Base-by-base conservation (phyloP, 2,797 vertebrate species). In the Nasua narica region DNA sequence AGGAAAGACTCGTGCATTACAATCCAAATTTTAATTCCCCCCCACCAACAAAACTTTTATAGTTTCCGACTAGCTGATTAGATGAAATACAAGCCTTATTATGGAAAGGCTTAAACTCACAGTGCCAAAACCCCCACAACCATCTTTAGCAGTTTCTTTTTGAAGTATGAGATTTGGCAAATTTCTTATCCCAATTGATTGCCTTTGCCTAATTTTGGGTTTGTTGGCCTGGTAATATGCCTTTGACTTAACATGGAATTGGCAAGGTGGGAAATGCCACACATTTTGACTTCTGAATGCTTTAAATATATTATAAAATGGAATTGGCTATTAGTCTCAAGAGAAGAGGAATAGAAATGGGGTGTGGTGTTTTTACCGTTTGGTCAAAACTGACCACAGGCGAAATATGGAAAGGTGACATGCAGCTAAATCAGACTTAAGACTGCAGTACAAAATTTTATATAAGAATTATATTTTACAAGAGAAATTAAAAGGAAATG, bases 71-170 rank as follows among this genome's bases (percentile, higher is more conserved):
- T 93, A 97, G 83, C 83, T 96, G 91, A 95, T 65, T 94, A 62
- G 81, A 87, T 98, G 95, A 98, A 98, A 96, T 97, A 87, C 1
- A 97, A 97, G 35, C 23, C 88, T 78, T 92, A 1, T 46, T 79
- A 92, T 87, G 67, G 60, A 93, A 97, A 77, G 60, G 84, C 72
- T 97, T 97, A 78, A 79, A 77, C 11, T 93, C 46, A 15, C 43
- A 96, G 54, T 96, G 86, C 83, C 91, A 97, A 96, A 96, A 97
- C 37, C 7, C 87, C 58, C 79, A 92, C 21, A 81, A 74, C 37
- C 87, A 93, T 96, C 91, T 74, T 79, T 72, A 92, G 93, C 54
- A 96, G 87, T 97, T 88, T 87, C 37, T 92, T 21, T 97, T 81
- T 84, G 97, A 96, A 94, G 93, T 65, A 54, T 79, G 56, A 96